Evolutionary conservation across 2,797 vertebrate species (phyloP).

Genomic region (Pyrrhura leucotis): DNA sequence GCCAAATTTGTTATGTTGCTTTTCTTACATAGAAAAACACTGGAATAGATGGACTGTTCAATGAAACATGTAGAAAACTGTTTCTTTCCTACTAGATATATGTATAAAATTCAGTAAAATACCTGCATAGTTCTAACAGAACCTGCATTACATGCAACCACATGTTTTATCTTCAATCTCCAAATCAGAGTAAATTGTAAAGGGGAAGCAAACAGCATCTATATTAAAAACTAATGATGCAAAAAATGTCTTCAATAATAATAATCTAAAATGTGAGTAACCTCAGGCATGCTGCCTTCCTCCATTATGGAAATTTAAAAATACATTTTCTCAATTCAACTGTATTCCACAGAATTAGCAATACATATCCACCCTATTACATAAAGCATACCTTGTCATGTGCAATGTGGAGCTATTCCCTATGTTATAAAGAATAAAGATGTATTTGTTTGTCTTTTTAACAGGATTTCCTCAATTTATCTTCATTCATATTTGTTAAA

Average conservation of each 20-base stretch:
- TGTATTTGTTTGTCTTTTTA: constrained; percentile 57
- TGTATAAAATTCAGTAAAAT: neutral
- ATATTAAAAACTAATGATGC: constrained; percentile 69
- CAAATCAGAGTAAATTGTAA: neutral
- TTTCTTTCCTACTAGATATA: neutral
- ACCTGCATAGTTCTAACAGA: neutral
- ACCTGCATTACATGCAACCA: neutral
- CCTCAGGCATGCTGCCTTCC: constrained; percentile 55
- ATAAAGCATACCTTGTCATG: constrained; percentile 30
- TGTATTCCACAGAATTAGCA: constrained; percentile 21
- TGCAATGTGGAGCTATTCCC: neutral
- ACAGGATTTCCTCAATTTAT: constrained; percentile 58
- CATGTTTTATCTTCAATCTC: neutral
- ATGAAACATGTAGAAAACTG: neutral
- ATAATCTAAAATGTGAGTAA: constrained; percentile 58
- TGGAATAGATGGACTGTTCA: neutral
- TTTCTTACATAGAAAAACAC: neutral
- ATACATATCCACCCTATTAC: constrained; percentile 19
- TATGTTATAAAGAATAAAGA: constrained; percentile 49
- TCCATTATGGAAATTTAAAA: constrained; percentile 57
- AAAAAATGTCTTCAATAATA: constrained; percentile 58
- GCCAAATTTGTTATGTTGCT: neutral
- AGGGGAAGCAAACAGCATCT: constrained; percentile 18
- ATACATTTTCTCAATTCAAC: constrained; percentile 32
- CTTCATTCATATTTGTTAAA: constrained; percentile 64